Evolutionary conservation across 23 tunicate genomes (phyloP).

Genomic region (Ascidia mentula): DNA sequence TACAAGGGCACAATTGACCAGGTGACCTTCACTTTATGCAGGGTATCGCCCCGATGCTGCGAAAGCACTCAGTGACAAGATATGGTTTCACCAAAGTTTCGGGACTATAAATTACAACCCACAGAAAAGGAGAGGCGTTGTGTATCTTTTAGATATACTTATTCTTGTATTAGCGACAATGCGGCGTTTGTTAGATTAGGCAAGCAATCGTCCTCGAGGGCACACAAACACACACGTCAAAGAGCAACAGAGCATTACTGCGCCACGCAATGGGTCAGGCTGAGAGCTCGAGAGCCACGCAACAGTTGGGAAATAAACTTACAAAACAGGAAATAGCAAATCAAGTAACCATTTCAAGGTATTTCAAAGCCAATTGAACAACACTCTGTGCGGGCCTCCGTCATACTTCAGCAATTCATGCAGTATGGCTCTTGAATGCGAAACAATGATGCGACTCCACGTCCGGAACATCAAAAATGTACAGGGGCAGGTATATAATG

Average conservation of each 20-base stretch:
- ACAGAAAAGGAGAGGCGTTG: no score
- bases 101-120: no score
- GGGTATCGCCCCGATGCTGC: no score
- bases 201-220: no score
- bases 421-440: slow-evolving; percentile 6
- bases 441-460: not conserved
- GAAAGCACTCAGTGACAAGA: no score
- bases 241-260: not conserved
- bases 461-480: not conserved
- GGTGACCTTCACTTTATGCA: no score
- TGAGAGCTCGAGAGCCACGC: not conserved
- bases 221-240: not conserved
- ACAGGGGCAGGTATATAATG: not conserved
- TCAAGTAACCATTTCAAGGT: not conserved
- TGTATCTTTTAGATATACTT: no score
- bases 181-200: no score
- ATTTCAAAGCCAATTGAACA: not conserved
- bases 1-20: no score
- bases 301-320: not conserved
- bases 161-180: no score
- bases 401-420: not conserved
- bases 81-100: no score
- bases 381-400: not conserved
- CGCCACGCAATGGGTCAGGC: slow-evolving; percentile 8
- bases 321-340: not conserved